phyloP scores from a whole-genome alignment of 2,797 vertebrate species.

The Echeneis naucrates region DNA sequence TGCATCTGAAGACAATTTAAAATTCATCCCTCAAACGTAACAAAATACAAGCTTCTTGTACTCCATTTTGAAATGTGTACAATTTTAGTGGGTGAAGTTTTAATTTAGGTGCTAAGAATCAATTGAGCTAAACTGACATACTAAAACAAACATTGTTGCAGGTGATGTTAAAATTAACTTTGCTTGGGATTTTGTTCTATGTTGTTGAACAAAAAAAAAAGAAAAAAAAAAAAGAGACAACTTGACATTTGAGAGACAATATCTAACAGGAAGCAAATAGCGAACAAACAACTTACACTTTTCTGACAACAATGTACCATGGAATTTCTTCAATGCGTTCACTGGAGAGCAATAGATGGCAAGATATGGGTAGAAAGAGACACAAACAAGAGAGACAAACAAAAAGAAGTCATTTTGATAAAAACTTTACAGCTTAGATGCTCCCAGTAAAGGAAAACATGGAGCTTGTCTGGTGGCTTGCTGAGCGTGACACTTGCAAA shows the following conservation, averaged over 20 bases:
- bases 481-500: conserved; percentile 77
- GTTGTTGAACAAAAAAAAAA: conserved; percentile 31
- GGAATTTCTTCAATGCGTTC: conserved; percentile 77
- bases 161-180: conserved; percentile 74
- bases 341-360: conserved; percentile 70
- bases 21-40: conserved; percentile 37
- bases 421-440: conserved; percentile 77
- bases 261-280: conserved; percentile 73
- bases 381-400: conserved; percentile 72
- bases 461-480: conserved; percentile 70
- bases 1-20: conserved; percentile 23
- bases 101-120: conserved; percentile 29
- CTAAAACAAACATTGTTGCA: conserved; percentile 57
- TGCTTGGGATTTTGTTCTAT: conserved; percentile 75
- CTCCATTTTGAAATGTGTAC: conserved; percentile 23
- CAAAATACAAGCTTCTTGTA: conserved; percentile 39
- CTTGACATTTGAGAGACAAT: conserved; percentile 69
- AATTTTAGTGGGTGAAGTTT: conserved; percentile 37
- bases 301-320: conserved; percentile 80
- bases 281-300: conserved; percentile 74
- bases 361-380: conserved; percentile 62
- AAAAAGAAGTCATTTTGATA: conserved; percentile 76
- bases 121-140: too few species aligned
- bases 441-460: conserved; percentile 75
- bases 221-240: conserved; percentile 38